These are phyloP conservation scores for Linurgus olivaceus DNA, from an alignment of 2,797 vertebrate species.

Conservation along the genomic window DNA sequence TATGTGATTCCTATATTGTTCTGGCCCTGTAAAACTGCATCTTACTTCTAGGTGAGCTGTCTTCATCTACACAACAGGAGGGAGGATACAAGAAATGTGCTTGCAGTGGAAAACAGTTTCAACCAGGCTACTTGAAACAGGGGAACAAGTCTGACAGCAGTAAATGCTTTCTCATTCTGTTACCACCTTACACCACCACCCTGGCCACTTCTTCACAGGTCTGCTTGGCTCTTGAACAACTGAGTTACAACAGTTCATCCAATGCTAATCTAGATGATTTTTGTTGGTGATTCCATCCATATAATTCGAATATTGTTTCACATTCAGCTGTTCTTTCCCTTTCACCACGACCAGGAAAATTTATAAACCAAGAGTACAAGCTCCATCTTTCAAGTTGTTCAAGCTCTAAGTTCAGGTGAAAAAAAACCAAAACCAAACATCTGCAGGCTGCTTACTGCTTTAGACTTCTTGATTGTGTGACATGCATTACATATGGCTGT, in stretches of 20 bases:
- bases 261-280: background rate
- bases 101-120: background rate
- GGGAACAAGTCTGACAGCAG: background rate
- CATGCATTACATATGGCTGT: background rate
- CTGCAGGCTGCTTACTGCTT: background rate
- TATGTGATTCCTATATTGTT: background rate
- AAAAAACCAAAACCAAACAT: background rate
- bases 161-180: background rate
- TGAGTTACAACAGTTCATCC: background rate
- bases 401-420: background rate
- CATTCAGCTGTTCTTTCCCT: background rate
- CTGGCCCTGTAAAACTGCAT: background rate
- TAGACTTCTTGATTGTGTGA: background rate
- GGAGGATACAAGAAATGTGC: accelerated
- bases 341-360: background rate
- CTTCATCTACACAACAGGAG: background rate
- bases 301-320: background rate
- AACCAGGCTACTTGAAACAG: background rate
- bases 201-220: background rate
- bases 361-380: background rate
- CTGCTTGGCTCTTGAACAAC: background rate
- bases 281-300: background rate
- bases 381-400: background rate
- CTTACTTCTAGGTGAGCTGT: background rate
- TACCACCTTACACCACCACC: background rate